Evolutionary conservation across 53 echinoderm and acorn worm genomes (phyloP).

Genomic region (Arbacia lixula): DNA sequence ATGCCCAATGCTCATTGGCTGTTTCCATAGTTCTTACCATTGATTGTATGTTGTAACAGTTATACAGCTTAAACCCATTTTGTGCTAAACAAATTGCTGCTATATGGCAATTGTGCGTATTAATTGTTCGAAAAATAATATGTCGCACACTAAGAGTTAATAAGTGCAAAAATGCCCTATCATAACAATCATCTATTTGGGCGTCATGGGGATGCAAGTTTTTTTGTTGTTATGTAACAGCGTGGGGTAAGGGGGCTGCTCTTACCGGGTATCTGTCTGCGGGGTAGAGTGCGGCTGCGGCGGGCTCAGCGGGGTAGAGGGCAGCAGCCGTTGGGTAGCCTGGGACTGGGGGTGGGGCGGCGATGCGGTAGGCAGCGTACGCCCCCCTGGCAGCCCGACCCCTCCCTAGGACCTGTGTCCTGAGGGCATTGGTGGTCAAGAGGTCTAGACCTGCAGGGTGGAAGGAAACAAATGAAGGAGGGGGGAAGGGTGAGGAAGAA

Average conservation of each 20-base stretch:
- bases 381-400: slow-evolving; percentile 93
- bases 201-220: no score
- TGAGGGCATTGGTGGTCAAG: slow-evolving; percentile 70
- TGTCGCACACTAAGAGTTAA: no score
- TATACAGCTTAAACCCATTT: no score
- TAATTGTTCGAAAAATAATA: no score
- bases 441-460: slow-evolving; percentile 34
- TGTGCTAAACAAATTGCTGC: no score
- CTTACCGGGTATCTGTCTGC: slow-evolving; percentile 97
- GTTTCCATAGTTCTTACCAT: no score
- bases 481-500: not conserved
- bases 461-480: not conserved
- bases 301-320: slow-evolving; percentile 76
- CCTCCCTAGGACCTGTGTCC: slow-evolving; percentile 88
- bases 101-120: no score
- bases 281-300: slow-evolving; percentile 87
- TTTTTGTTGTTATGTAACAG: no score
- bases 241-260: not conserved
- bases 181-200: no score
- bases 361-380: slow-evolving; percentile 92
- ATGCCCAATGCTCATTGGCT: no score
- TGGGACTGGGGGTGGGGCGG: slow-evolving; percentile 93
- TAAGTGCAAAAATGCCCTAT: no score
- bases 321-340: slow-evolving; percentile 93
- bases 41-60: no score